Percentiles rank a stretch among this genome's conserved stretches.
phyloP scores from a whole-genome alignment of 2,797 vertebrate genomes.

The Phoeniculus purpureus region DNA sequence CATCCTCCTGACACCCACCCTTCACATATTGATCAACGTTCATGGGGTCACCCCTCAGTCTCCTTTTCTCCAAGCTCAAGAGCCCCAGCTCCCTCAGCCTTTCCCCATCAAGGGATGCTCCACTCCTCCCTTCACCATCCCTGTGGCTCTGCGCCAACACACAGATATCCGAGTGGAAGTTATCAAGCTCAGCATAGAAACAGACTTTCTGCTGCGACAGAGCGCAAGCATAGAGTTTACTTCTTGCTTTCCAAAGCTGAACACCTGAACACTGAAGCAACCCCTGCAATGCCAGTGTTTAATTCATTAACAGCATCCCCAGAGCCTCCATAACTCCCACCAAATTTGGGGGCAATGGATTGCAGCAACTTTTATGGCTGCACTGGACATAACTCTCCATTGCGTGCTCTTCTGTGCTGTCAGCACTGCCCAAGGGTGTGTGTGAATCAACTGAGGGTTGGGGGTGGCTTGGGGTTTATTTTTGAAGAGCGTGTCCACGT shows the following conservation, averaged over 20 bases:
- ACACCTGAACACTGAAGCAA: background rate
- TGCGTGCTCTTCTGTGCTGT: constrained; percentile 12
- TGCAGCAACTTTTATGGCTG: constrained; percentile 36
- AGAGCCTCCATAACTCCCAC: constrained; percentile 13
- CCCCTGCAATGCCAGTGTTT: constrained; percentile 6
- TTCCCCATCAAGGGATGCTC: too few relatives aligned
- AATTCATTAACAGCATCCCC: constrained; percentile 20
- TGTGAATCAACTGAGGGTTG: background rate
- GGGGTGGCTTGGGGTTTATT: background rate
- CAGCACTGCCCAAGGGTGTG: constrained; percentile 26
- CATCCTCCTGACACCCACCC: too few relatives aligned
- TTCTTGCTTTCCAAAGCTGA: constrained; percentile 23
- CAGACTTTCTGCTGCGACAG: background rate
- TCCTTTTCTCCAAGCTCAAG: too few relatives aligned
- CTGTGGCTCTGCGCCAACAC: too few relatives aligned
- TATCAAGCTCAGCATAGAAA: background rate
- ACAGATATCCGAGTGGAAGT: background rate
- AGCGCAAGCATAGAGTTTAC: background rate
- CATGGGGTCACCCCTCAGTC: too few relatives aligned
- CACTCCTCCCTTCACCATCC: too few relatives aligned
- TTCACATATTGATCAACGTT: too few relatives aligned
- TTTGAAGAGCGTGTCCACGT: background rate
- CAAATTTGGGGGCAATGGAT: constrained; percentile 41
- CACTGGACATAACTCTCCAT: constrained; percentile 25
- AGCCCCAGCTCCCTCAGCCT: too few relatives aligned